Evolutionary conservation across 2,113 vertebrate species (phyloP), one percentile per base, ranked within the genome.

Genomic region (Rhegmatorhina hoffmannsi): DNA sequence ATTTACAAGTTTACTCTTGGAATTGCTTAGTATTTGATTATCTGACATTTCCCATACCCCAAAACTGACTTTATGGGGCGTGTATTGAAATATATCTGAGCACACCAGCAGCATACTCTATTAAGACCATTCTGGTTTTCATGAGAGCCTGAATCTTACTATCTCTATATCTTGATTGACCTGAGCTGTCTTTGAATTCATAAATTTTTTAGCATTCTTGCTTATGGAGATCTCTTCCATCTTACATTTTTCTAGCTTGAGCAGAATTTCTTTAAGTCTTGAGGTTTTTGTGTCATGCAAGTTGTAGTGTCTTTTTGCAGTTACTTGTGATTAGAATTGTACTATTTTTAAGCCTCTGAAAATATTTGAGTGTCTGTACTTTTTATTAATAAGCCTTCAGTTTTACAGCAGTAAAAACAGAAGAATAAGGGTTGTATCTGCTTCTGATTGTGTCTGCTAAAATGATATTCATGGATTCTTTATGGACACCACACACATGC

Each of bases 1-100:
- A 84, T 94, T 95, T 87, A 84, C 67, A 80, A 64, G 69, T 82
- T 87, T 92, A n/a, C 20, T 87, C 72, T 81, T 91, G 50, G 26
- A 87, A 87, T 91, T 72, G 67, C 70, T 64, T 95, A 9, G 2
- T 73, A 10, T 85, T 96, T 92, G 84, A 73, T 95, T 87, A 66
- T 82, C 69, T 95, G 87, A 53, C 58, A 31, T 82, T 89, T 87
- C 55, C 47, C 64, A 49, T 55, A 83, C 16, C 43, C 2, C 0
- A 66, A 58, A 63, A 62, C 63, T 88, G 70, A 66, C 75, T 94
- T 64, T 87, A 72, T 87, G n/a, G 20, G 60, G 10, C 66, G 20
- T 75, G 8, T 84, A 72, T 64, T 73, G 78, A 85, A 69, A 83
- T 49, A 26, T 69, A 58, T 60, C 18, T 94, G 29, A 19, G 36